Evolutionary conservation across 1,140 invertebrate genomes (phyloP).

Genomic region (Agrilus planipennis): DNA sequence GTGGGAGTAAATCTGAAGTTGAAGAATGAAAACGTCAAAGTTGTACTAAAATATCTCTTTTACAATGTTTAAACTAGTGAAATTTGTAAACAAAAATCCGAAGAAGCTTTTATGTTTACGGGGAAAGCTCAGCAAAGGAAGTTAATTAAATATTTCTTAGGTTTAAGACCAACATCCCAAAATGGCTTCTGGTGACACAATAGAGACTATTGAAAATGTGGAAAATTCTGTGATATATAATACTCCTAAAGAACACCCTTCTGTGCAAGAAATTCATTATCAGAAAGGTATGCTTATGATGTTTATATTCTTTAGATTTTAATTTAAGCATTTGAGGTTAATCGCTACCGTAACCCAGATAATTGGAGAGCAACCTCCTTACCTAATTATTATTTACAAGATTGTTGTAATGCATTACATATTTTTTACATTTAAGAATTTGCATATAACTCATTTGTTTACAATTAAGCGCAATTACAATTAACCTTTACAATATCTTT

Average conservation of each 20-base stretch:
- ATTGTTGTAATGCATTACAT: background rate
- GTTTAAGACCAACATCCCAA: constrained; percentile 22
- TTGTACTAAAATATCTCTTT: constrained; percentile 12
- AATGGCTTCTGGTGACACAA: constrained; percentile 58
- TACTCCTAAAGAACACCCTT: constrained; percentile 20
- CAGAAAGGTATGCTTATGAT: background rate
- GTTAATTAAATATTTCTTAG: background rate
- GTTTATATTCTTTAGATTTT: background rate
- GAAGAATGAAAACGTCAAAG: constrained; percentile 12
- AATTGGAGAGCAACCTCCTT: background rate
- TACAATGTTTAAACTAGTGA: background rate
- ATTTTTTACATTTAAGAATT: background rate
- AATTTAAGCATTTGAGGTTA: too few relatives aligned
- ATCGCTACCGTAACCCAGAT: too few relatives aligned
- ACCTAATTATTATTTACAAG: background rate
- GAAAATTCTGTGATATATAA: constrained; percentile 22
- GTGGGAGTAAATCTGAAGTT: constrained; percentile 16
- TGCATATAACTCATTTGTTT: background rate
- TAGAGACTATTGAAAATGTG: constrained; percentile 51
- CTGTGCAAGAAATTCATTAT: background rate
- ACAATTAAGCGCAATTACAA: background rate
- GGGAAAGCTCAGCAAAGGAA: background rate
- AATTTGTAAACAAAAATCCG: background rate
- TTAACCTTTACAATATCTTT: constrained; percentile 1
- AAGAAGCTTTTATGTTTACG: background rate